Evolutionary conservation across 2,888 invertebrate species (phyloP), one percentile per base, ranked within the genome.

Genomic region (Cecidostiba fungosa): DNA sequence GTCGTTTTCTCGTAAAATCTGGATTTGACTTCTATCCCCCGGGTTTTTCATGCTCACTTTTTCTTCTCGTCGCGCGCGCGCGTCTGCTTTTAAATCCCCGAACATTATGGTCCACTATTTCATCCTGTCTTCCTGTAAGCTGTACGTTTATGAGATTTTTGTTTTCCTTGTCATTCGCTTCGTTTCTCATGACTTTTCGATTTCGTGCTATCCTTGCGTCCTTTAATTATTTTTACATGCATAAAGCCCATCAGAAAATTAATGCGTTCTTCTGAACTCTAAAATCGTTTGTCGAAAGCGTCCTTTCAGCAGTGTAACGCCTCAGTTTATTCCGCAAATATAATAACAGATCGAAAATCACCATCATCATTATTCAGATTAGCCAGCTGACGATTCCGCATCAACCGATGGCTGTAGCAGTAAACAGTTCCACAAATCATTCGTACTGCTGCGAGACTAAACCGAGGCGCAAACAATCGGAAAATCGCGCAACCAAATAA

Each of bases 1-100:
- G 74, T 5, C 10, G 29, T 69, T 54, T 84, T 79, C 74, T 66
- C 84, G 70, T 86, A 84, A 82, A 84, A 76, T 74, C 74, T 69
- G 77, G 83, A 86, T 86, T 86, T 86, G 83, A 84, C 89, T 81
- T 85, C 77, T 74, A 82, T 88, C 87, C 83, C 81, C 50, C 84
- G 74, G 3, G 72, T 39, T 43, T 84, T 54, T 79, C 8, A 32
- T n/a, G 29, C n/a, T 85, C 85, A 73, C 84, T 82, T 84, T 70
- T 81, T 82, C 86, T 84, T 89, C 86, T 88, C 87, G 74, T 78
- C 70, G 78, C 84, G 77, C 70, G 78, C 84, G 77, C 85, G 62
- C 84, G 77, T 72, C 81, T 82, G 32, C 69, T 76, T 83, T 83
- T 80, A 70, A 83, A 77, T 80, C 80, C 66, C 23, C 72, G 26